phyloP scores from a whole-genome alignment of 2,888 invertebrate species.

The Clistopyga incitator region DNA sequence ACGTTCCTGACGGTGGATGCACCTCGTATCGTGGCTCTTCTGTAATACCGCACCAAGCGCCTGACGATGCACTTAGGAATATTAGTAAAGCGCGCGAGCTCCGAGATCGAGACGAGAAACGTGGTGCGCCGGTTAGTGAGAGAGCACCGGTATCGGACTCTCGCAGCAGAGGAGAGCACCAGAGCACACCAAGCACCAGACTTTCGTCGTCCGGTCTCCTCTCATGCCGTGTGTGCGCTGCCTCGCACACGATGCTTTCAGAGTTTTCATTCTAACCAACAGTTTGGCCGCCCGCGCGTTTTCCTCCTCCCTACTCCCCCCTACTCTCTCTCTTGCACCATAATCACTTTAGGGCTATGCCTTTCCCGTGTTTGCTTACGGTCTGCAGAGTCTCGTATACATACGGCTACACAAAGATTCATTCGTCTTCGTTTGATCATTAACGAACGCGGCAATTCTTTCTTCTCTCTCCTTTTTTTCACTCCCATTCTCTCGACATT shows the following conservation, averaged over 20 bases:
- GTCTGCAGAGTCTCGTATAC: conserved; percentile 49
- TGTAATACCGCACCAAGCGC: conserved; percentile 76
- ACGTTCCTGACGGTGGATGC: conserved; percentile 53
- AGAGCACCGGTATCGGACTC: conserved; percentile 15
- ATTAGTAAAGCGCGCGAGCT: conserved; percentile 80
- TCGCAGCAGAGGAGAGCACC: background rate
- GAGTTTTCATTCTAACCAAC: conserved; percentile 69
- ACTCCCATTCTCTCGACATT: background rate
- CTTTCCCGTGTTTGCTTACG: conserved; percentile 54
- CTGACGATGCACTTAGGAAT: conserved; percentile 84
- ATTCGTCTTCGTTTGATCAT: conserved; percentile 24
- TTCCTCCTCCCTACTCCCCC: background rate
- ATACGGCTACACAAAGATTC: conserved; percentile 25
- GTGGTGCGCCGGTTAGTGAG: conserved; percentile 39
- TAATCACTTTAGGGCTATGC: conserved; percentile 69
- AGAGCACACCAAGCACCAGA: conserved; percentile 30
- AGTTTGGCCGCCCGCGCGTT: conserved; percentile 47
- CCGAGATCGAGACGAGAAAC: conserved; percentile 69
- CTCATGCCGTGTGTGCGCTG: conserved; percentile 63
- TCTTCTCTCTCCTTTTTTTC: background rate
- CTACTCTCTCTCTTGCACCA: conserved; percentile 11
- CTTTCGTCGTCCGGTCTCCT: conserved; percentile 63
- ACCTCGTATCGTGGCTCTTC: conserved; percentile 67
- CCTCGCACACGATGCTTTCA: conserved; percentile 67
- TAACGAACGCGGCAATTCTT: conserved; percentile 1